Evolutionary conservation across 2,888 invertebrate genomes (phyloP), one percentile per base, ranked within the genome.

Genomic region (Calliphora vomitoria): DNA sequence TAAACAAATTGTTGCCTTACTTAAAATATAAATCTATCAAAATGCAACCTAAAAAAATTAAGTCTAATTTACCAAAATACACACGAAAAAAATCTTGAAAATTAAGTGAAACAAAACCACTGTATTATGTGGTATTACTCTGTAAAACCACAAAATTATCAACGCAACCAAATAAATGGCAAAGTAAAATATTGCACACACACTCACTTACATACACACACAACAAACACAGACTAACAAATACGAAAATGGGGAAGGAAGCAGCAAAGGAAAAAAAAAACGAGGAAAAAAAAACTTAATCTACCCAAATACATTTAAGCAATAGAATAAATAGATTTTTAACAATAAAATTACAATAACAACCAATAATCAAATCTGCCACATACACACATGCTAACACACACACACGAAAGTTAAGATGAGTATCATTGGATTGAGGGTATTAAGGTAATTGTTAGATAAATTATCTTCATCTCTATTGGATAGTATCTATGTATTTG

Each of bases 131-230:
- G 74, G 31, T 5, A 44, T 58, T 82, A 82, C 20, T 60, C 72
- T 13, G 72, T 66, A 10, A 74, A 81, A 53, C 72, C 81, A 31
- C 64, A 81, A 81, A 64, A 66, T 74, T 74, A 64, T 41, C 50
- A 53, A 31, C 41, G 44, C 35, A 62, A 58, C 18, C 55, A 72
- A 66, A 66, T 31, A 72, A 53, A 55, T 20, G 20, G 11, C 18
- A 58, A 68, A 55, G 4, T 4, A 35, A 68, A 44, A 64, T 20
- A 13, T 66, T 11, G 18, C n/a, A 53, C 25, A 41, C 44, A 68
- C 53, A 41, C 0, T n/a, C 10, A 15, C 44, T 10, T 15, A 68
- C 31, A 5, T 15, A 47, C 13, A 47, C 31, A 11, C 25, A 68
- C 4, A 44, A 15, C 5, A 58, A 0, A 41, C 5, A 58, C 35